Conservation (phyloP, 1,140 invertebrate species). For the Maconellicoccus hirsutus region DNA sequence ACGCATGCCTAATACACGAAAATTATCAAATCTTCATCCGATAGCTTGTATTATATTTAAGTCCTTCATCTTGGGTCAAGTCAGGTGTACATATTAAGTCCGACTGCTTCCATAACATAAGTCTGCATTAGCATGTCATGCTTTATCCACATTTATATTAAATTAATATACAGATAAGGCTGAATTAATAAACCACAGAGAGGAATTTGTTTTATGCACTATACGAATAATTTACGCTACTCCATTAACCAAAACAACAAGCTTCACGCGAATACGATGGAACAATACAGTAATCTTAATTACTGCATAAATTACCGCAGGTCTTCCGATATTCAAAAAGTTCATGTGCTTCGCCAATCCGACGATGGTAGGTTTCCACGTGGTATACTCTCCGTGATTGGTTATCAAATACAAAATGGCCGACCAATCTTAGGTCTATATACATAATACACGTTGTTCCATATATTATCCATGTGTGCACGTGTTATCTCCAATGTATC, state of each 20-base stretch:
- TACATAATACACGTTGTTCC: too few relatives aligned
- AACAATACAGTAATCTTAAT: too few relatives aligned
- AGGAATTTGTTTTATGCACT: neutral
- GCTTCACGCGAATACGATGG: neutral
- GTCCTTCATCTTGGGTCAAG: too few relatives aligned
- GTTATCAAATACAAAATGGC: too few relatives aligned
- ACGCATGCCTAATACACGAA: too few relatives aligned
- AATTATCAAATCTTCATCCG: too few relatives aligned
- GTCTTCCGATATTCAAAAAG: too few relatives aligned
- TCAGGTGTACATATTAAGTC: slow-evolving; percentile 28
- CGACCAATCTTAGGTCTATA: neutral
- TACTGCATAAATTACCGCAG: too few relatives aligned
- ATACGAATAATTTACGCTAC: neutral
- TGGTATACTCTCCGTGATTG: neutral
- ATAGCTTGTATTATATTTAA: too few relatives aligned
- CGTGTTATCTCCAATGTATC: slow-evolving; percentile 12
- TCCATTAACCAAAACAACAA: neutral
- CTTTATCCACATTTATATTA: neutral
- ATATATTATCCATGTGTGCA: too few relatives aligned
- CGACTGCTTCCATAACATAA: slow-evolving; percentile 13
- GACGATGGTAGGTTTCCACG: too few relatives aligned
- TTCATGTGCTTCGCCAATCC: too few relatives aligned
- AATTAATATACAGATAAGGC: neutral
- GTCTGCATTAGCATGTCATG: slow-evolving; percentile 9
- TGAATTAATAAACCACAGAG: neutral